Conservation (phyloP, 2,797 vertebrate genomes). For the Notoglanidium macrostoma region DNA sequence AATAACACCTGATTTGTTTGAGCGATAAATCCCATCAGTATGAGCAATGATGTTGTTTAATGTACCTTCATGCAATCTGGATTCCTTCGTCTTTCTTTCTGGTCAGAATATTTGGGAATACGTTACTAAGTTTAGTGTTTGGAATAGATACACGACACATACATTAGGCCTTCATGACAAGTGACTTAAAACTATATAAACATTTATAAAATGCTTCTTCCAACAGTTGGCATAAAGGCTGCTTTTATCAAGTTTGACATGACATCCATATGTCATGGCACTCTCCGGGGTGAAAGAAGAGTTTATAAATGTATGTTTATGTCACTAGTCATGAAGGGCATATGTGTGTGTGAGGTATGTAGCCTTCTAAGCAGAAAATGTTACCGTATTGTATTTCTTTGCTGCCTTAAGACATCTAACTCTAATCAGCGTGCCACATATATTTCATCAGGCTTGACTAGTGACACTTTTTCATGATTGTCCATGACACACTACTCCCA, state of each 20-base stretch:
- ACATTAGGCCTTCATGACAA: neutral
- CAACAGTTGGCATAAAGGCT: neutral
- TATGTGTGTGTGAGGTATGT: neutral
- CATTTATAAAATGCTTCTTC: neutral
- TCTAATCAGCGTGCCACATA: neutral
- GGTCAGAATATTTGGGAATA: neutral
- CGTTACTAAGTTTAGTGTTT: neutral
- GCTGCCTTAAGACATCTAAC: neutral
- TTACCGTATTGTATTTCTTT: neutral
- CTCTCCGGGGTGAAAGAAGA: neutral
- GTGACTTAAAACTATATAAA: neutral
- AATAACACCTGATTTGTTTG: slow-evolving; percentile 49
- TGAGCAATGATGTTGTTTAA: slow-evolving; percentile 22
- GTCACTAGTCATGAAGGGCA: neutral
- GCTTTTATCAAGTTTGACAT: neutral
- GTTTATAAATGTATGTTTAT: neutral
- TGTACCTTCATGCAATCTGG: slow-evolving; percentile 8
- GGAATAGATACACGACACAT: neutral
- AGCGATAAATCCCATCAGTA: neutral
- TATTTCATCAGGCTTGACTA: slow-evolving; percentile 52
- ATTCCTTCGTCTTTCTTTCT: neutral
- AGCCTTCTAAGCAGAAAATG: neutral
- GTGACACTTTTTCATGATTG: slow-evolving; percentile 41
- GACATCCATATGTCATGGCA: neutral
- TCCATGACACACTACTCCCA: slow-evolving; percentile 54